Evolutionary conservation across 2,113 vertebrate species (phyloP).

Genomic region (Leiothrix lutea): DNA sequence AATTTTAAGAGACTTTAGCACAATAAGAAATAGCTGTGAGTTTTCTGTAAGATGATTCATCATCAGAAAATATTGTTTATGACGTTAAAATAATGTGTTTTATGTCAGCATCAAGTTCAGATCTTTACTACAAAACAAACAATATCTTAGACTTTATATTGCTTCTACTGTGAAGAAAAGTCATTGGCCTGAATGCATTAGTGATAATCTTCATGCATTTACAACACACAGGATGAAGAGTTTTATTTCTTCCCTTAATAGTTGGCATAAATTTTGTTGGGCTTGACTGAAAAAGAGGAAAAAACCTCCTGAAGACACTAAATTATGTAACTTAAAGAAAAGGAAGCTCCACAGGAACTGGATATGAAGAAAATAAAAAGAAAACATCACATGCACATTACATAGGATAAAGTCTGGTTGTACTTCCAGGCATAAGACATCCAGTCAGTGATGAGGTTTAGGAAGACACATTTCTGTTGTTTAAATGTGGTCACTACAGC

Average conservation of each 20-base stretch:
- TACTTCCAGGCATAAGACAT: background rate
- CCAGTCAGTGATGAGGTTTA: background rate
- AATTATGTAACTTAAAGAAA: background rate
- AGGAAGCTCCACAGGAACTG: background rate
- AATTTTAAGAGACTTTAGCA: background rate
- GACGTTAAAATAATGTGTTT: background rate
- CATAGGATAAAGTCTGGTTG: background rate
- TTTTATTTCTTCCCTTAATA: background rate
- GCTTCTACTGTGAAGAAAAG: background rate
- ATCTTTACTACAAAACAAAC: background rate
- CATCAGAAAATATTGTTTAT: background rate
- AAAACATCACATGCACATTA: background rate
- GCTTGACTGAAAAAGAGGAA: background rate
- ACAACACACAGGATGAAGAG: background rate
- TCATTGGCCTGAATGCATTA: background rate
- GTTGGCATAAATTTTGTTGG: background rate
- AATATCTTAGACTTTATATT: background rate
- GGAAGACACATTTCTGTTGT: background rate
- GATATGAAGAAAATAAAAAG: background rate
- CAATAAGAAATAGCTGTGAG: background rate
- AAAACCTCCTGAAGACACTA: background rate
- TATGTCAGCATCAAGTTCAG: background rate
- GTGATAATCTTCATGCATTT: background rate
- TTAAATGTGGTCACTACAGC: background rate
- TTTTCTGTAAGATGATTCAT: background rate